A percentile compares a stretch with the other conserved stretches of the same genome.
These are phyloP conservation scores for Chirona hameri DNA, from an alignment of 2,888 invertebrate species.

Conservation along the genomic window DNA sequence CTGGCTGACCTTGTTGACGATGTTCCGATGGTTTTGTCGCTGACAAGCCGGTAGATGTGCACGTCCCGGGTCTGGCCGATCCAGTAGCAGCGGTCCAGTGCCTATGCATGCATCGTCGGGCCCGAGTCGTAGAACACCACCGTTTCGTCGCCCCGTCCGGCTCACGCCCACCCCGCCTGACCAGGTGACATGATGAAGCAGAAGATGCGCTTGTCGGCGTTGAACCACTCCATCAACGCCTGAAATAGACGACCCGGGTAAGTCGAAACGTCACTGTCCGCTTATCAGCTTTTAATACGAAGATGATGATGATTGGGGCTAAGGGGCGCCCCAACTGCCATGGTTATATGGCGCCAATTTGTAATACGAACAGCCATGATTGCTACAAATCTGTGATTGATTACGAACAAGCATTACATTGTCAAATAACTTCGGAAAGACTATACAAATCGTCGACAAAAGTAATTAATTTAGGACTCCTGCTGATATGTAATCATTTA, in stretches of 20 bases:
- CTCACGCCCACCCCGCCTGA: slow-evolving; percentile 98
- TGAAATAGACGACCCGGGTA: slow-evolving; percentile 43
- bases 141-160: slow-evolving; percentile 96
- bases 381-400: too few species aligned
- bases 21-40: slow-evolving; percentile 96
- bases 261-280: too few species aligned
- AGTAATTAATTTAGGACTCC: too few species aligned
- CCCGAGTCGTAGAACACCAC: slow-evolving; percentile 99
- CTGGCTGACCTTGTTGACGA: slow-evolving; percentile 96
- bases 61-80: slow-evolving; percentile 99
- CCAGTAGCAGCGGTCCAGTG: slow-evolving; percentile 93
- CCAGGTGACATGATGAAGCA: slow-evolving; percentile 96
- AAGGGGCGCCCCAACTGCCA: too few species aligned
- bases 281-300: too few species aligned
- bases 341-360: too few species aligned
- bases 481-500: too few species aligned
- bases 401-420: too few species aligned
- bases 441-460: background rate
- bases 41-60: slow-evolving; percentile 89
- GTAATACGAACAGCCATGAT: too few species aligned
- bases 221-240: slow-evolving; percentile 94
- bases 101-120: slow-evolving; percentile 95
- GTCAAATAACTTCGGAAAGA: too few species aligned
- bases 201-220: slow-evolving; percentile 90
- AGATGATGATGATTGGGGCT: too few species aligned